Evolutionary conservation across 2,797 vertebrate genomes (phyloP), one percentile per base, ranked within the genome.

Genomic region (Prunella strophiata): DNA sequence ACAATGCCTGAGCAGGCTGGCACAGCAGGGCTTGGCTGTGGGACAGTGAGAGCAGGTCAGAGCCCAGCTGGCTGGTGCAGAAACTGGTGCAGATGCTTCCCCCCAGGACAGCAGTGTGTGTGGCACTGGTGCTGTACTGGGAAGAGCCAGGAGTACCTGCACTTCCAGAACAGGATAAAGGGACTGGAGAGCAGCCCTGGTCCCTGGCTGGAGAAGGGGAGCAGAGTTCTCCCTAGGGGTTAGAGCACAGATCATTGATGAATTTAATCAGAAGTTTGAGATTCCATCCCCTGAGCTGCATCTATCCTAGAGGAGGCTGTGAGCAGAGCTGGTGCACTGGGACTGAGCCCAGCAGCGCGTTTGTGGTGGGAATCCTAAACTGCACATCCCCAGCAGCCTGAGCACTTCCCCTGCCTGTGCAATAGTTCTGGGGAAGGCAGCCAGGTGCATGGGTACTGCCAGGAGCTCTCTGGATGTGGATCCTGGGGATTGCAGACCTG

Each of bases 351-450:
- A 84, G 73, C 45, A 59, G 36, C 0, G 0, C 10, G 3, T 40
- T 50, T 72, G 72, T 78, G 66, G 83, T 72, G 66, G 73, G 82
- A 77, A 94, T 68, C 89, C 81, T 84, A 36, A 89, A 50, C 54
- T 66, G 20, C 70, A 10, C 55, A 8, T 59, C 76, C 59, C 70
- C 63, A 75, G 43, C 61, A 85, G 40, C 45, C 50, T 68, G 55
- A 18, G 22, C 57, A 15, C 91, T 80, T 14, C 25, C 75, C 78
- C 51, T 66, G 89, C 83, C 67, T 5, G n/a, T n/a, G 65, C 58
- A 32, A 2, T 18, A 21, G 47, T 27, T 52, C 30, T 66, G 79
- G 82, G 47, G 72, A 58, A 45, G 66, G 87, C 78, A 78, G 48
- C 62, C 66, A 75, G 89, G 79, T 26, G 43, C 48, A 18, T 2